Conservation (phyloP, 2,888 invertebrate species). For the Catocala nupta region DNA sequence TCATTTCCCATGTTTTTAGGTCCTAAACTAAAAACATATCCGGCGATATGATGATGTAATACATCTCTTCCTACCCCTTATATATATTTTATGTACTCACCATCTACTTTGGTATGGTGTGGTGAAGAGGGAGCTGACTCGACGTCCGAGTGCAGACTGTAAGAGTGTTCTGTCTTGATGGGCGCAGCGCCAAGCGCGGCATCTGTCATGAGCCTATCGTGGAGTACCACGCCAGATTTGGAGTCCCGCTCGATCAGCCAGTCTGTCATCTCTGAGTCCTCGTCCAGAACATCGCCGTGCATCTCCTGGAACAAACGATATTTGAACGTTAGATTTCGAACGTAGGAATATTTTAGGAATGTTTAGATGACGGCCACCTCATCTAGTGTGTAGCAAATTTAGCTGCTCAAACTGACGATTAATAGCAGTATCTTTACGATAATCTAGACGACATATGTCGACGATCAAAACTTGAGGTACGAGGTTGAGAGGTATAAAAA, state of each 20-base stretch:
- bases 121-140: constrained; percentile 91
- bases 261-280: constrained; percentile 89
- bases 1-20: too few relatives aligned
- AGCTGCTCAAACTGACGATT: too few relatives aligned
- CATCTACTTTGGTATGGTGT: constrained; percentile 91
- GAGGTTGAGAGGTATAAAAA: too few relatives aligned
- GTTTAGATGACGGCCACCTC: too few relatives aligned
- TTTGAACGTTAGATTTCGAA: background rate
- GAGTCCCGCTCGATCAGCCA: constrained; percentile 91
- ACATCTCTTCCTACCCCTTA: too few relatives aligned
- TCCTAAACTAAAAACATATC: too few relatives aligned
- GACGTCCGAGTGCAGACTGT: constrained; percentile 92
- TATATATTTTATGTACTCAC: constrained; percentile 66
- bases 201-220: constrained; percentile 96
- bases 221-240: constrained; percentile 92
- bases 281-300: constrained; percentile 88
- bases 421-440: too few relatives aligned
- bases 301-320: constrained; percentile 85
- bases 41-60: too few relatives aligned
- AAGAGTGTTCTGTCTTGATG: constrained; percentile 97
- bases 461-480: too few relatives aligned
- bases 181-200: constrained; percentile 93
- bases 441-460: too few relatives aligned
- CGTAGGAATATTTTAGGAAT: too few relatives aligned
- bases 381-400: too few relatives aligned